Evolutionary conservation across 2,888 invertebrate genomes (phyloP), one percentile per base, ranked within the genome.

Genomic region (Pseudococcus jackbeardsleyi): DNA sequence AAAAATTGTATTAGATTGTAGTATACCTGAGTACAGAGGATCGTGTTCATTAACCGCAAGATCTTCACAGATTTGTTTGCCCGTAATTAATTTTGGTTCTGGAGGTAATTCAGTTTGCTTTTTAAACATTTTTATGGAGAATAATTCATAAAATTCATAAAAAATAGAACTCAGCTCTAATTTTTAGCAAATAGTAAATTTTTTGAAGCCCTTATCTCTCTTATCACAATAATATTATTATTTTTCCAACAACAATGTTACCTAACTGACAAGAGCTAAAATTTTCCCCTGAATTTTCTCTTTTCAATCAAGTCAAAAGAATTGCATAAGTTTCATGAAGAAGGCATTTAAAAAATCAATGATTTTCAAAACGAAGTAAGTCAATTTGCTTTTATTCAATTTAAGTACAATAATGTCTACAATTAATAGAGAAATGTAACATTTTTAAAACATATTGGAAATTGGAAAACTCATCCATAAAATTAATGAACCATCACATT

Each of bases 11-110:
- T 9, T 2, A 22, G 46, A 46, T 12, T 48, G 17, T 22, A 42
- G 9, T 19, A 19, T 79, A 88, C 88, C 59, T 82, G 88, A 82
- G 17, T 79, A 88, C 39, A 88, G 48, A 54, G 82, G 46, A 39
- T 88, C 88, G 5, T 82, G 2, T 26, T 54, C 79, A n/a, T 22
- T 0, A 39, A 79, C 48, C 39, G 48, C 17, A 33, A 88, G 17
- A 88, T 88, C 88, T 72, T 77, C 88, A 39, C 46, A 77, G 1
- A 88, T 79, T 54, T 88, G 50, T 79, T 50, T 82, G 11, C 79
- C 54, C 26, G 88, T 17, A 22, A 88, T 17, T n/a, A 82, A 33
- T 39, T 79, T 19, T 0, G 88, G 88, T 54, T 88, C 54, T 33
- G 46, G 50, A 3, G 68, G 79, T 17, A 88, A 72, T 79, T 88